These are phyloP conservation scores for Planococcus citri DNA, from an alignment of 1,140 invertebrate genomes.

Conservation along the genomic window DNA sequence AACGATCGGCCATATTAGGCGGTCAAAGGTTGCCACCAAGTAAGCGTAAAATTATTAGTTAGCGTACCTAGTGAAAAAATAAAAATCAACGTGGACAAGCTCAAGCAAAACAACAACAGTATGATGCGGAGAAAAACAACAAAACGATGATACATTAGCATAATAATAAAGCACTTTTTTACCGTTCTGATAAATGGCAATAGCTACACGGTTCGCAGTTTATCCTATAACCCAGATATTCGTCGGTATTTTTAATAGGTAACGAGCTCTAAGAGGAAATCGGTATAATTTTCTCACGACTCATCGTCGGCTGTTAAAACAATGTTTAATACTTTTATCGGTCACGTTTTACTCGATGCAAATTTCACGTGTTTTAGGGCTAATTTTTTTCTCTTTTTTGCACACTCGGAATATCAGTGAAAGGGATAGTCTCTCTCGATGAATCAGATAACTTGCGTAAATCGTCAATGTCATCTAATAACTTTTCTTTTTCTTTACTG, in stretches of 20 bases:
- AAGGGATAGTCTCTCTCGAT: background rate
- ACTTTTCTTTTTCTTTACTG: background rate
- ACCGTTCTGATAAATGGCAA: background rate
- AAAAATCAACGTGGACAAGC: too few relatives aligned
- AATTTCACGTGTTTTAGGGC: constrained; percentile 5
- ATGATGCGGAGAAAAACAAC: background rate
- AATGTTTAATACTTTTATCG: background rate
- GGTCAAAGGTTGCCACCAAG: too few relatives aligned
- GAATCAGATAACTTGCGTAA: background rate
- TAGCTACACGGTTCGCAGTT: constrained; percentile 1
- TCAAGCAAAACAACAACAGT: too few relatives aligned
- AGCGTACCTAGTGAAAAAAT: too few relatives aligned
- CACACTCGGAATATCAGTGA: background rate
- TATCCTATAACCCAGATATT: constrained; percentile 2
- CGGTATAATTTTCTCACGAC: constrained; percentile 6
- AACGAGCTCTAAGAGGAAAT: background rate
- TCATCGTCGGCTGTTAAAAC: background rate
- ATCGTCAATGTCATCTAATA: background rate
- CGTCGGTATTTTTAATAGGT: constrained; percentile 5
- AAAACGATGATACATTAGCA: constrained; percentile 1
- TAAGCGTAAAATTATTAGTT: too few relatives aligned
- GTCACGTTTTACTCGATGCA: background rate
- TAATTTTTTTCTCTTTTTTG: background rate
- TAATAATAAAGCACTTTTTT: constrained; percentile 4
- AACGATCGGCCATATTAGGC: too few relatives aligned